Evolutionary conservation across 92 coral and sea anemone genomes (phyloP), one percentile per base, ranked within the genome.

Genomic region (Porites rus): DNA sequence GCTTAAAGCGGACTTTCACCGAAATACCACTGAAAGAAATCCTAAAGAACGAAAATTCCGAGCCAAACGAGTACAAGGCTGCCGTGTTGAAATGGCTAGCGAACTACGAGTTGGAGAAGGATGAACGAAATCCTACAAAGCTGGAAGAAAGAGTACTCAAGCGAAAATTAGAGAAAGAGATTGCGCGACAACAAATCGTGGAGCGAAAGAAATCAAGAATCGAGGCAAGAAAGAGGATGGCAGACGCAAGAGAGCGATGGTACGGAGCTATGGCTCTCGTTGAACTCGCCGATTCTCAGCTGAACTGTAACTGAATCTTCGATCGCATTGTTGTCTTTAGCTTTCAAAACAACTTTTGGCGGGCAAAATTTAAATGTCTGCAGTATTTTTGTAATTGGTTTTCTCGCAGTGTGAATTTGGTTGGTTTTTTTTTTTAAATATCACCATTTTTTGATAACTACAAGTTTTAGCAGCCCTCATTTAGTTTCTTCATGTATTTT

Each of bases 251-350:
- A 60, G 99, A 97, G 82, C 90, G 98, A 78, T 97, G 99, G 99
- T 95, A 93, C 81, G 99, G 99, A 60, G 99, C 99, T 8, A 90
- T 97, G 98, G 99, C 99, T 69, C 90, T 97, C 8, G 99, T 97
- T 38, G 92, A 97, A 89, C 93, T 97, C 11, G 98, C 99, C 20
- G 99, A 96, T 87, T 73, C 91, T 13, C 84, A 77, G 59, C 19
- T 86, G 61, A 87, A 87, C 87, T 79, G 62, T 79, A 78, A 71
- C 56, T 76, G 54, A 66, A 21, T 50, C 56, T 31, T 74, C 19
- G 46, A 38, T 38, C 46, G 56, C 9, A 59, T 19, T 70, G 24
- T 51, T 22, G 1, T 12, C 16, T 21, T 14, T 7, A 60, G 8
- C 62, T 60, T 61, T 60, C 24, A 19, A 56, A 83, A 72, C 79